Evolutionary conservation across 2,888 invertebrate species (phyloP).

Genomic region (Tachina lurida): DNA sequence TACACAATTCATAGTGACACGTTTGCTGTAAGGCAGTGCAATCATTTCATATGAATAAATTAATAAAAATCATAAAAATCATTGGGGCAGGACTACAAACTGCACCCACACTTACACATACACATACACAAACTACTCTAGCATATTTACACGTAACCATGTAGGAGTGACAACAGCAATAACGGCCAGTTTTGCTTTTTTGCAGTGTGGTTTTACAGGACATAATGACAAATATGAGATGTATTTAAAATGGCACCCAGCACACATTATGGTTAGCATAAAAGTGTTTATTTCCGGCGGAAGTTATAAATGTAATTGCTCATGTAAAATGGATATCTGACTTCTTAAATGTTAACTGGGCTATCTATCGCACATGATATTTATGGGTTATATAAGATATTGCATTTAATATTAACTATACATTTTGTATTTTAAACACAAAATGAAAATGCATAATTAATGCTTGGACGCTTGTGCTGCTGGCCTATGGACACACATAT

Average conservation of each 20-base stretch:
- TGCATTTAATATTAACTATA: constrained; percentile 59
- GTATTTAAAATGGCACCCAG: constrained; percentile 20
- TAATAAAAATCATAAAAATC: constrained; percentile 41
- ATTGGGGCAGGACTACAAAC: constrained; percentile 22
- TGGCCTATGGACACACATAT: too few relatives aligned
- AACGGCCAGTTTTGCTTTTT: constrained; percentile 13
- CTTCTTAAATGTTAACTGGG: constrained; percentile 17
- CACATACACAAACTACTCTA: background rate
- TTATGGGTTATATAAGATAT: constrained; percentile 42
- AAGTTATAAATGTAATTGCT: background rate
- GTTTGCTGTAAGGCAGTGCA: constrained; percentile 11
- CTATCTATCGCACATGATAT: constrained; percentile 14
- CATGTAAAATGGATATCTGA: background rate
- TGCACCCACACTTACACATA: background rate
- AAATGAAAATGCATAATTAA: constrained; percentile 69
- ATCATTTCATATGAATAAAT: constrained; percentile 64
- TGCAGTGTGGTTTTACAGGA: constrained; percentile 23
- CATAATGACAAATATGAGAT: constrained; percentile 45
- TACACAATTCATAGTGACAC: background rate
- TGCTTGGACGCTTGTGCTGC: constrained; percentile 17
- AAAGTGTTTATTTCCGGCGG: constrained; percentile 2
- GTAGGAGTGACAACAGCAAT: constrained; percentile 34
- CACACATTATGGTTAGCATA: background rate
- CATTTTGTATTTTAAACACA: constrained; percentile 53
- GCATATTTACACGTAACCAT: background rate